A percentile compares a stretch with the other conserved stretches of the same genome.
Evolutionary conservation across 2,888 invertebrate species (phyloP).

Genomic region (Latrodectus elegans): DNA sequence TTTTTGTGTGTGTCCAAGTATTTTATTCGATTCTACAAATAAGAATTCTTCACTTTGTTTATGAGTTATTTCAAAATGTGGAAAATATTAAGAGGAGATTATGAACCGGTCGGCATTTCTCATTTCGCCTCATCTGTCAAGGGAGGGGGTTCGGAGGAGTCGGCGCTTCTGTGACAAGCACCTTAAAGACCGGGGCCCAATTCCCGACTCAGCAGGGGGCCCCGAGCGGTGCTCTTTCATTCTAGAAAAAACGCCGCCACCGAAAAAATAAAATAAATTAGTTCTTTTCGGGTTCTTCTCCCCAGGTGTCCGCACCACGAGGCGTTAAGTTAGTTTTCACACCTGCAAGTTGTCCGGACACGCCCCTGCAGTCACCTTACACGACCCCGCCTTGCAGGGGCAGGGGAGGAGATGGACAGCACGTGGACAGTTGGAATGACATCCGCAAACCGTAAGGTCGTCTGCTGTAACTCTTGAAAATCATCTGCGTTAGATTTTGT

Average conservation of each 20-base stretch:
- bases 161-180: conserved; percentile 55
- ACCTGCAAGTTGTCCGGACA: conserved; percentile 52
- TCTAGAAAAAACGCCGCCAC: conserved; percentile 62
- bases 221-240: conserved; percentile 50
- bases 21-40: no score
- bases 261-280: conserved; percentile 63
- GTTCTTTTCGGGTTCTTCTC: conserved; percentile 51
- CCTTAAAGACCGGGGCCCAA: conserved; percentile 66
- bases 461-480: no score
- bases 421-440: no score
- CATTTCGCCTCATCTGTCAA: conserved; percentile 45
- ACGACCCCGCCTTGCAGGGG: neutral
- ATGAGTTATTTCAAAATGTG: no score
- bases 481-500: no score
- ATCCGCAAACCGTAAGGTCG: no score
- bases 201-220: conserved; percentile 58
- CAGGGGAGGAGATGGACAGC: no score
- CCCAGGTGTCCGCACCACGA: conserved; percentile 63
- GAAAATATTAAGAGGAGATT: neutral
- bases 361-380: conserved; percentile 60
- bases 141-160: neutral
- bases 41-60: no score
- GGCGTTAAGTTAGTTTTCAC: conserved; percentile 67
- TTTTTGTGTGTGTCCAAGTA: no score
- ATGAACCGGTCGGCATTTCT: conserved; percentile 45